Evolutionary conservation across 2,888 invertebrate species (phyloP), one percentile per base, ranked within the genome.

Genomic region (Megastigmus dorsalis): DNA sequence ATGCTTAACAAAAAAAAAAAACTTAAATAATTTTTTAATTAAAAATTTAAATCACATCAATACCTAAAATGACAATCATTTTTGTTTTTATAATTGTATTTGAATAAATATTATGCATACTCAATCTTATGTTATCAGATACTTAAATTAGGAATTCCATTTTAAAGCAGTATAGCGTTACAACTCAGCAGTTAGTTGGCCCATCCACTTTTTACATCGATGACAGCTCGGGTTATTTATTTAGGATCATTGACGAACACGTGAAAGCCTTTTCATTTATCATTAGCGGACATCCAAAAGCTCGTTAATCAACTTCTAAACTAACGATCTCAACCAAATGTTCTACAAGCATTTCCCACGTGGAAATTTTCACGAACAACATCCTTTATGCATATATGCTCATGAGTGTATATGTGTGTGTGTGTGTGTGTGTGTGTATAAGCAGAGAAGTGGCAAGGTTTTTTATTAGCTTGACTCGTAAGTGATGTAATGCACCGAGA

Each of bases 261-360:
- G 20, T 2, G n/a, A 15, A 67, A 41, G 23, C 43, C 54, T 36
- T 36, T 66, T 15, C 43, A 28, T 36, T 57, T 30, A 45, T 48
- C 54, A 50, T 55, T 50, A 50, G 28, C 50, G 23, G n/a, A 6
- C 48, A 1, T n/a, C 2, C n/a, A 3, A 20, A 18, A 23, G 52
- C 55, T 62, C 74, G 43, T 74, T 63, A 55, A 74, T 74, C 55
- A 68, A 63, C 26, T 54, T 45, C 28, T 50, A 48, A 68, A 33
- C 45, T 62, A 67, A 68, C 62, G 45, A 74, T 62, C 45, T 54
- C 45, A n/a, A 3, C 54, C 28, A 20, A n/a, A n/a, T 57, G 41
- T 62, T 63, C 33, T n/a, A n/a, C 9, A 33, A 68, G 30, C n/a
- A 55, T 68, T 66, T 65, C 45, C 33, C 28, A 36, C 43, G 30